Evolutionary conservation across 2,797 vertebrate species (phyloP), one percentile per base, ranked within the genome.

Genomic region (Zalophus californianus): DNA sequence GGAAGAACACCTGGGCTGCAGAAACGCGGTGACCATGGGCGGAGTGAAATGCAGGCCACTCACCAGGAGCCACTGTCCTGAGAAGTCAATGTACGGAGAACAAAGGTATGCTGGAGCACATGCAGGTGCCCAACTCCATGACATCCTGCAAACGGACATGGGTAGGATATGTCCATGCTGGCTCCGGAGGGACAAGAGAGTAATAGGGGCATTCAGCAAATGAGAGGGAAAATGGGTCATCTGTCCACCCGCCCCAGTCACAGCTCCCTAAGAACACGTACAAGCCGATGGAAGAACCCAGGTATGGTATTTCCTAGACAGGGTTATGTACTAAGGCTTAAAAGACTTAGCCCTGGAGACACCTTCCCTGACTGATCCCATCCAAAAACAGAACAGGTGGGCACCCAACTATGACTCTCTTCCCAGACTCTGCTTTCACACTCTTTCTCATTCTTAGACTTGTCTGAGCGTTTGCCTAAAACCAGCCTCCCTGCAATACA

Each of bases 21-120:
- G 44, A 68, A 52, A 54, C 27, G 18, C 3, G 0, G 4, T 23
- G 56, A 41, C 54, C 4, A 0, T 21, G 23, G 58, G 0, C 20
- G 2, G 21, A 52, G 52, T 35, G 41, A 91, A 70, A 66, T 14
- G 14, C 15, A 50, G 41, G 25, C n/a, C 73, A 32, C 50, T 41
- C 7, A 3, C 5, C 5, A 23, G 7, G 38, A 85, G 70, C 5
- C n/a, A 4, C 27, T 44, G 5, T 60, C 27, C 56, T 11, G 18
- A 93, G 44, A 85, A 7, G 14, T 9, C 25, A 21, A 14, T 0
- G n/a, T 27, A 73, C 2, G 7, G 79, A 56, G 29, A 80, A 56
- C 73, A 64, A 79, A 91, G n/a, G 27, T 13, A 66, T 32, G 7
- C 32, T 1, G 12, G 5, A 66, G 4, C 41, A 60, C 20, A 0